Percentiles rank a stretch among this genome's conserved stretches.
Evolutionary conservation across 2,888 invertebrate genomes (phyloP).

Genomic region (Drosophila incognita): DNA sequence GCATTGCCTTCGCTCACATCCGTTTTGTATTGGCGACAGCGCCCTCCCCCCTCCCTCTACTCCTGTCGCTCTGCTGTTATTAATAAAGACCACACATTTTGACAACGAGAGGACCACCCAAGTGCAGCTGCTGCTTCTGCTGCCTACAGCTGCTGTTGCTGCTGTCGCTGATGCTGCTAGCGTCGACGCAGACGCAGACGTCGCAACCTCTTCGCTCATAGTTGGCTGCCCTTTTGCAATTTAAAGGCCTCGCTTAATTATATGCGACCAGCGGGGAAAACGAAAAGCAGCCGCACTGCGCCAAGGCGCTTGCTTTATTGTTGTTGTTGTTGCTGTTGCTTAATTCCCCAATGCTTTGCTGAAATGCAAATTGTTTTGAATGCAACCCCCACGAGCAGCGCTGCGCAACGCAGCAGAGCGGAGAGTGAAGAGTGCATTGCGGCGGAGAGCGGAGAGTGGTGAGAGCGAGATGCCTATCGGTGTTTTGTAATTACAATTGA

Average conservation of each 20-base stretch:
- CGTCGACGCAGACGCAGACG: constrained; percentile 18
- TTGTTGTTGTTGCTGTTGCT: constrained; percentile 24
- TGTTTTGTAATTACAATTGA: constrained; percentile 80
- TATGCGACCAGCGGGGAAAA: constrained; percentile 56
- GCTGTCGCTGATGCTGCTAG: neutral
- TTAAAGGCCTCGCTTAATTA: constrained; percentile 78
- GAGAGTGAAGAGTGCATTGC: constrained; percentile 6
- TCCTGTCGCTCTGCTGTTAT: constrained; percentile 75
- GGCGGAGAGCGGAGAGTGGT: constrained; percentile 22
- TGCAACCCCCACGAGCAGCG: constrained; percentile 59
- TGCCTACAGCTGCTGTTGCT: constrained; percentile 16
- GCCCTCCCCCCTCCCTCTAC: constrained; percentile 6
- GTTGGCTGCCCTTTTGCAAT: constrained; percentile 68
- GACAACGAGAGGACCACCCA: constrained; percentile 85
- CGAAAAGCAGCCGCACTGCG: constrained; percentile 9
- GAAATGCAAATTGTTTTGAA: constrained; percentile 74
- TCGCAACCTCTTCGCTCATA: constrained; percentile 44
- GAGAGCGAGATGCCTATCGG: constrained; percentile 78
- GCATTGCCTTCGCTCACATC: constrained; percentile 54
- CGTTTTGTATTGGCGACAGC: constrained; percentile 81
- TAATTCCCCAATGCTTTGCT: constrained; percentile 70
- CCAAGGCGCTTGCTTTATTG: constrained; percentile 29
- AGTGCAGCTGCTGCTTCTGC: constrained; percentile 65
- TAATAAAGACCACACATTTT: constrained; percentile 86
- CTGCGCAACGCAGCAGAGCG: constrained; percentile 3